A percentile compares a stretch with the other conserved stretches of the same genome.
Conservation (phyloP, 2,888 invertebrate genomes). For the Habroteleia sp. region DNA sequence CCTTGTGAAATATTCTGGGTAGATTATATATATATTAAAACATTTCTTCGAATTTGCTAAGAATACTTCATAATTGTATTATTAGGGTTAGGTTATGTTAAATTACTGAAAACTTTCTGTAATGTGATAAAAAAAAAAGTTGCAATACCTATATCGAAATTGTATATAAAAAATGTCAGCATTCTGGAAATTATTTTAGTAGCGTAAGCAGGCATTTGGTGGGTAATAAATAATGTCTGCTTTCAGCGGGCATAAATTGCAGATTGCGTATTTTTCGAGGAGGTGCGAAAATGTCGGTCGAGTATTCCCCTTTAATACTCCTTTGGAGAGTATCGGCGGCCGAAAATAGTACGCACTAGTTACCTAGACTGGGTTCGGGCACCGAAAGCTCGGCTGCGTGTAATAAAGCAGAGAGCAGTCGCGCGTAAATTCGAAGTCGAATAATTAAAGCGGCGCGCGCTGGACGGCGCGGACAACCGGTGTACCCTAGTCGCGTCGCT, state of each 20-base stretch:
- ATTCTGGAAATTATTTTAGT: too few species aligned
- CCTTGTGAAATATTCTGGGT: too few species aligned
- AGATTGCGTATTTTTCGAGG: conserved; percentile 5
- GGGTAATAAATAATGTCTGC: not conserved
- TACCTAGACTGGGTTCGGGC: conserved; percentile 66
- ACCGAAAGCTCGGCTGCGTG: conserved; percentile 11
- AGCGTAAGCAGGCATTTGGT: too few species aligned
- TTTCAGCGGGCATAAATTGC: not conserved
- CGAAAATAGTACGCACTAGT: conserved; percentile 71
- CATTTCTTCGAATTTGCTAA: too few species aligned
- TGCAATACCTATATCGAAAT: too few species aligned
- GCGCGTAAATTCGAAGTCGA: conserved; percentile 54
- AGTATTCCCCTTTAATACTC: conserved; percentile 54
- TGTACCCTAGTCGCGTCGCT: conserved; percentile 58
- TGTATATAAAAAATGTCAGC: too few species aligned
- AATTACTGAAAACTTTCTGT: too few species aligned
- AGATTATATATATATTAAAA: too few species aligned
- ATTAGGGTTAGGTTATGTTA: too few species aligned
- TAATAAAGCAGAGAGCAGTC: conserved; percentile 10
- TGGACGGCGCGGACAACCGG: conserved; percentile 67
- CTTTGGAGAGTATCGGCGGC: conserved; percentile 47
- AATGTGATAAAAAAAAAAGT: too few species aligned
- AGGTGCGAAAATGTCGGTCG: conserved; percentile 62
- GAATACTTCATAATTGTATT: too few species aligned
- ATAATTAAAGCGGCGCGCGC: conserved; percentile 61